Evolutionary conservation across 2,113 vertebrate genomes (phyloP), one percentile per base, ranked within the genome.

Genomic region (Thalassoma bifasciatum): DNA sequence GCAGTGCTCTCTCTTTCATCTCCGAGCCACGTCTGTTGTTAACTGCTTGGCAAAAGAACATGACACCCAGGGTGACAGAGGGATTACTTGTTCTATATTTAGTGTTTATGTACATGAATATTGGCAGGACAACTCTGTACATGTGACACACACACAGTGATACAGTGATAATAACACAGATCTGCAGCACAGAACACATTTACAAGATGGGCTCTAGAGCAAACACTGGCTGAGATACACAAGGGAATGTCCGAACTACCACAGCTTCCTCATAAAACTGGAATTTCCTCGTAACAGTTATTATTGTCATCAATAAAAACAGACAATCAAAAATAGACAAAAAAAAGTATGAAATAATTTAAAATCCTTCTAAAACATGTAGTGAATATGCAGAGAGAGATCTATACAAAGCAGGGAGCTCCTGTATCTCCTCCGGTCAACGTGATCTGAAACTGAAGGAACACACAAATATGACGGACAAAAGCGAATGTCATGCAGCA

Each of bases 331-430:
- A 94, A 88, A 95, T 91, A 93, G 88, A 91, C 24, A 42, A 92
- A 95, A 42, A 92, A 95, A 95, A 95, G 95, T 95, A 96, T 95
- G 96, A 98, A 99, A 99, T 97, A 99, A 99, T 96, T 98, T 98
- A 99, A 95, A 96, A 89, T 93, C 91, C 92, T 92, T 81, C 90
- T 91, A 91, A 91, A 84, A 89, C 85, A 75, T 85, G 30, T 30
- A 65, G 60, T 75, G 85, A 89, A 83, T 91, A 92, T 86, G 87
- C 86, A 86, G 77, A 60, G 66, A 50, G 81, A 85, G 83, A 88
- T 84, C 80, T 84, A 80, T 77, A 86, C 90, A 88, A 89, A 60
- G 87, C 81, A 79, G 80, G 88, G 14, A 63, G 88, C 68, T 65
- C 65, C 75, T 53, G 92, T 85, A 79, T 77, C 92, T 93, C 90